Evolutionary conservation across 1,140 invertebrate genomes (phyloP).

Genomic region (Ceratosolen fusciceps): DNA sequence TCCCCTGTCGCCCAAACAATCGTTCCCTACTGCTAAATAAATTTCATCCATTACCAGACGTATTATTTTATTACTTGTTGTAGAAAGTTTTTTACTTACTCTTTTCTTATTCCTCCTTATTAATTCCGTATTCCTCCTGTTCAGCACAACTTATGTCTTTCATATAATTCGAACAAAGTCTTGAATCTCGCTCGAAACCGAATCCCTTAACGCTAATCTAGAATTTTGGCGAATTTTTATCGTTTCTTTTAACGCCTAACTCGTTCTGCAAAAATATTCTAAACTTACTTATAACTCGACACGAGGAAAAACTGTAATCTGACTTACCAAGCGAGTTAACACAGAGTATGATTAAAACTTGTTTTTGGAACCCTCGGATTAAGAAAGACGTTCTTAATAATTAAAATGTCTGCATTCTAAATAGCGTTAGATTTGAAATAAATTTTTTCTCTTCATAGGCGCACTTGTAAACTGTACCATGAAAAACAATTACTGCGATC

Average conservation of each 20-base stretch:
- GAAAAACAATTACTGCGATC: too few relatives aligned
- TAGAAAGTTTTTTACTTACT: background rate
- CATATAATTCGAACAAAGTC: background rate
- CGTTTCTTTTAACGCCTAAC: background rate
- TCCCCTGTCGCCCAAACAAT: background rate
- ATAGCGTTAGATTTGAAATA: background rate
- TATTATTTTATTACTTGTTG: background rate
- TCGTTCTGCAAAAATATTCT: background rate
- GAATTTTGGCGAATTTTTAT: background rate
- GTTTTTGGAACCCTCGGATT: background rate
- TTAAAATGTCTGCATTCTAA: background rate
- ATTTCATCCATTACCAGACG: background rate
- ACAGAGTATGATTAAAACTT: background rate
- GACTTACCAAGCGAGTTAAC: background rate
- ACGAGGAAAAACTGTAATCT: background rate
- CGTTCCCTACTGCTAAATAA: background rate
- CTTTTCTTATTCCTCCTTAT: background rate
- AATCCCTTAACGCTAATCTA: background rate
- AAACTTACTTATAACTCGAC: background rate
- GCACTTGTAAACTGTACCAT: too few relatives aligned
- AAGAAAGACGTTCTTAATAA: slow-evolving; percentile 1
- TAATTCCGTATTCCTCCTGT: background rate
- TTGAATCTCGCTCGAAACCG: too few relatives aligned
- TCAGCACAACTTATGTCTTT: background rate
- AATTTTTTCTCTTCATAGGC: too few relatives aligned